Evolutionary conservation across 2,888 invertebrate genomes (phyloP), one percentile per base, ranked within the genome.

Genomic region (Oxytorus armatus): DNA sequence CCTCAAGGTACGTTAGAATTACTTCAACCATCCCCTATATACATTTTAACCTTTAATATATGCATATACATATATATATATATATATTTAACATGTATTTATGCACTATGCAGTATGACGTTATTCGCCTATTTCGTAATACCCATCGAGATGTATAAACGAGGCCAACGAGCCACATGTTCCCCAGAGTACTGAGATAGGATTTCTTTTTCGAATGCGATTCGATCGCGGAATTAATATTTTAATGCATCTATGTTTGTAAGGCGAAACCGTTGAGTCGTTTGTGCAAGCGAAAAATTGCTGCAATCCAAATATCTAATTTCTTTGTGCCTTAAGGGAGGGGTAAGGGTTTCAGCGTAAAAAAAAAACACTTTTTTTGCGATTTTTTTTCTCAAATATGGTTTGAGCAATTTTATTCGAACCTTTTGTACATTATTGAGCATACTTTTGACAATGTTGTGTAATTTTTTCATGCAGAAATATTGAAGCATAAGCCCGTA

Each of bases 1-100:
- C 89, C 92, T 97, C 16, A 93, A 93, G 91, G 93, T 93, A 86
- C 7, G 39, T 73, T 25, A 61, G 14, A 8, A 39, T 39, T 4
- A 29, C 5, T 29, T 29, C 5, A 25, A 29, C 3, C 11, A 29
- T 4, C 5, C 29, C 3, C 5, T 29, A 29, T 29, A 5, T 49
- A 29, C 29, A 29, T 29, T 3, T 29, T 29, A 29, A 5, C 29
- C 29, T 42, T 8, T 14, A 18, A 16, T 21, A 16, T 33, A 11
- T 8, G 5, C 42, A 16, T 18, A 61, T n/a, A n/a, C 4, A 25
- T 14, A 16, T 33, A 16, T 16, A n/a, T 5, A 4, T 25, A n/a
- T 23, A 63, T 25, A 25, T 39, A 49, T 23, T 2, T 8, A 21
- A 14, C 11, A 21, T 23, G 7, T 33, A 66, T 66, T 66, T 66